Evolutionary conservation across 2,888 invertebrate genomes (phyloP), one percentile per base, ranked within the genome.

Genomic region (Dastarcus helophoroides): DNA sequence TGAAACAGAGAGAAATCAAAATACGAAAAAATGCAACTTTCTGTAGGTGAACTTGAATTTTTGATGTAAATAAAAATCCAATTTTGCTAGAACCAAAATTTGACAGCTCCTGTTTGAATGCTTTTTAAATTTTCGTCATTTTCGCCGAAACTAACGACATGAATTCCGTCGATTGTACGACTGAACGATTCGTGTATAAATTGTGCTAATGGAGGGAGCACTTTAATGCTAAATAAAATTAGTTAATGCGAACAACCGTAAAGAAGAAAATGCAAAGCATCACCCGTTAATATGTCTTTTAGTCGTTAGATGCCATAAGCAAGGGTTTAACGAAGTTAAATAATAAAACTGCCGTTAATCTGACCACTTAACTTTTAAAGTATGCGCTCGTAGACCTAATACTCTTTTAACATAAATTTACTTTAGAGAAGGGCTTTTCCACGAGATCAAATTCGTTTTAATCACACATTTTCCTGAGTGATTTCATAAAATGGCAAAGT

Each of bases 371-470:
- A 49, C 43, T 49, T 48, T 46, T 44, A 50, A 47, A 48, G 47
- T 48, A 46, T n/a, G n/a, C 41, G 43, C 9, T 5, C 11, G 17
- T n/a, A 40, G 41, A 46, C 42, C 39, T 52, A 51, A 51, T 50
- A 52, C 43, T 50, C 53, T 53, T 52, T 52, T 41, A 51, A 47
- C 43, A 43, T 43, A 51, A 54, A 54, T 50, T 53, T 48, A 48
- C 52, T 52, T 52, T 48, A 34, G 38, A n/a, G n/a, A n/a, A 39
- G 42, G 43, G 48, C 49, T 55, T 54, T 56, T 55, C 53, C 52
- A 42, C 51, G 43, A 50, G 51, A 58, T 58, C 54, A 56, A 58
- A 56, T 56, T 56, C 51, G 49, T 55, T 57, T 54, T 54, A 54
- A 56, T 55, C 53, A 54, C 52, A 51, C 54, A 49, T 53, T 50